A percentile compares a stretch with the other conserved stretches of the same genome.
phyloP scores from a whole-genome alignment of 30 jellyfish, hydroid and myxozoan genomes.

The Chrysaora quinquecirrha region DNA sequence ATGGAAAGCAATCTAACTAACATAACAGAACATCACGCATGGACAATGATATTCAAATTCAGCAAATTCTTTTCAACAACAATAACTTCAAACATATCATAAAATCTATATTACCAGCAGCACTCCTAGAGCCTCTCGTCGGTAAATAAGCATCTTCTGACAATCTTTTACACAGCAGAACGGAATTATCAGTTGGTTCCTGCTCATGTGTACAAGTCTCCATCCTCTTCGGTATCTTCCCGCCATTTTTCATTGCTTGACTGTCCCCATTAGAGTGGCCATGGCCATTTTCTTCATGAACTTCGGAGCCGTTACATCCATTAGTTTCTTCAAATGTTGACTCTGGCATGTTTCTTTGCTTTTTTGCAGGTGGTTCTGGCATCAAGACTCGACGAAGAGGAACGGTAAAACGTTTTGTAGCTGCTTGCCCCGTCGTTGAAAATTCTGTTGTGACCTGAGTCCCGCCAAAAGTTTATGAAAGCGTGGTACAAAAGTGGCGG shows the following conservation, averaged over 20 bases:
- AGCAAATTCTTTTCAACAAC: background rate
- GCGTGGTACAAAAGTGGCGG: no score
- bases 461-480: no score
- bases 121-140: constrained; percentile 74
- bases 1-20: no score
- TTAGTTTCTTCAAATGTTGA: no score
- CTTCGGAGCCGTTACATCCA: no score
- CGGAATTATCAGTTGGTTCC: constrained; percentile 73
- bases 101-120: constrained; percentile 78
- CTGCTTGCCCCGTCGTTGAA: no score
- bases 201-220: no score
- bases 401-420: no score
- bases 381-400: no score
- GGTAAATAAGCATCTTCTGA: constrained; percentile 83
- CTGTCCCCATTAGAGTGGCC: background rate
- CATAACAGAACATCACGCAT: no score
- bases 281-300: background rate
- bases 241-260: constrained; percentile 3
- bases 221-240: no score
- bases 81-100: background rate
- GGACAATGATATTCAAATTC: background rate
- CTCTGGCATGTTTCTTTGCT: constrained; percentile 35
- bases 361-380: constrained; percentile 52
- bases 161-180: constrained; percentile 47
- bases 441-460: no score